Evolutionary conservation across 2,113 vertebrate species (phyloP).

Genomic region (Brevimyrus niger): DNA sequence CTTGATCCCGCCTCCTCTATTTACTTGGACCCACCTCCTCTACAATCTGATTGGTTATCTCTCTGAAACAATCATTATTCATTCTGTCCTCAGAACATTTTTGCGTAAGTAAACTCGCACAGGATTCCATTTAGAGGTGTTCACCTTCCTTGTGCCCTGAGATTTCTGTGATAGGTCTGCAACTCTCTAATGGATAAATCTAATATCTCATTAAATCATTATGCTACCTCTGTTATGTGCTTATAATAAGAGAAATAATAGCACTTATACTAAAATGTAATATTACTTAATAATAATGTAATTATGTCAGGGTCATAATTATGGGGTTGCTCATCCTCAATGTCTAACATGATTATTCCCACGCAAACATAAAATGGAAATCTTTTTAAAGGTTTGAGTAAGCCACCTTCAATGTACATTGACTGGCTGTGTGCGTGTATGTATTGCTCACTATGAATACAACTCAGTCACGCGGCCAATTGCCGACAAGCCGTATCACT

Average conservation of each 20-base stretch:
- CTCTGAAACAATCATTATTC: too few relatives aligned
- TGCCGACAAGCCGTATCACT: not conserved
- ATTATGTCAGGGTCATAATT: not conserved
- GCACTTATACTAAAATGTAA: not conserved
- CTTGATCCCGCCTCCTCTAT: too few relatives aligned
- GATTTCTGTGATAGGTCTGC: not conserved
- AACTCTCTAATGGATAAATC: not conserved
- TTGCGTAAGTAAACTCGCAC: too few relatives aligned
- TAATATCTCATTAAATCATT: too few relatives aligned
- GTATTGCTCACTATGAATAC: not conserved
- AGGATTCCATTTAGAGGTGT: too few relatives aligned
- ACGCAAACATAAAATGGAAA: not conserved
- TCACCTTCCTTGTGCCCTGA: not conserved
- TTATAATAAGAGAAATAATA: not conserved
- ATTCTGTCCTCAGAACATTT: too few relatives aligned
- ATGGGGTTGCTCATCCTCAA: not conserved
- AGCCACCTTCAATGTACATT: not conserved
- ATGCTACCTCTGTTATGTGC: not conserved
- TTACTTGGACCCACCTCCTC: too few relatives aligned
- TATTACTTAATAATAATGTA: not conserved
- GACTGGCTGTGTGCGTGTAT: not conserved
- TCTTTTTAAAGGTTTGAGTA: slow-evolving; percentile 16
- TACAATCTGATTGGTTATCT: too few relatives aligned
- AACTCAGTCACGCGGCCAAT: not conserved
- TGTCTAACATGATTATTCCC: not conserved